These are phyloP conservation scores for Passer domesticus DNA, from an alignment of 2,113 vertebrate genomes.

Conservation along the genomic window DNA sequence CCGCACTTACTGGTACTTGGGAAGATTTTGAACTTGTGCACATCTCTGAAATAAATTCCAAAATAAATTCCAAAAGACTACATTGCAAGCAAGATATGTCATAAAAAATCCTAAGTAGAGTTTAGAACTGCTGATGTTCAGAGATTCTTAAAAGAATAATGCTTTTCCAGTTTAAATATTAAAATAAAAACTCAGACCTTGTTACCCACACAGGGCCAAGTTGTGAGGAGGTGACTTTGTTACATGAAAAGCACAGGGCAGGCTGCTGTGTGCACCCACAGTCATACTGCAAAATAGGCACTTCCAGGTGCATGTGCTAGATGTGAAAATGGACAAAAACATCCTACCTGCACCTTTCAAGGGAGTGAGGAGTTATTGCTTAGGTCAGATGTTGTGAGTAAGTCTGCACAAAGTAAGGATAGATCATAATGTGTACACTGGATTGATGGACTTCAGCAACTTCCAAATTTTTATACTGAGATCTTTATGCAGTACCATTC, in stretches of 20 bases:
- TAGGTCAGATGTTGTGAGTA: background rate
- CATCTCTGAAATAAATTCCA: background rate
- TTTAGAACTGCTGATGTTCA: background rate
- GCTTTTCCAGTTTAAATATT: background rate
- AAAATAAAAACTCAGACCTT: background rate
- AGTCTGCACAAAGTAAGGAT: background rate
- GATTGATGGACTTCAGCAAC: background rate
- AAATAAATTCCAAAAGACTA: background rate
- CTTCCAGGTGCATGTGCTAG: background rate
- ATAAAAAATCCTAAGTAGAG: background rate
- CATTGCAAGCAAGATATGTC: background rate
- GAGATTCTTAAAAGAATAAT: background rate
- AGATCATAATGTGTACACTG: background rate
- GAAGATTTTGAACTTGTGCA: background rate
- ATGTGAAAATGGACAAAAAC: background rate
- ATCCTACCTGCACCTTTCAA: background rate
- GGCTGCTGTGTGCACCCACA: background rate
- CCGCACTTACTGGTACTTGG: background rate
- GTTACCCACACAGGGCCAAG: background rate
- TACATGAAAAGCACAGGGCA: background rate
- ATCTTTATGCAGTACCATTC: background rate
- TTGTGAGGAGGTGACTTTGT: background rate
- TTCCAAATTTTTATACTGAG: background rate
- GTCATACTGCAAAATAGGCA: background rate
- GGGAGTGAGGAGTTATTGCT: background rate